Evolutionary conservation across 2,113 vertebrate genomes (phyloP), one percentile per base, ranked within the genome.

Genomic region (Pygoscelis adeliae): DNA sequence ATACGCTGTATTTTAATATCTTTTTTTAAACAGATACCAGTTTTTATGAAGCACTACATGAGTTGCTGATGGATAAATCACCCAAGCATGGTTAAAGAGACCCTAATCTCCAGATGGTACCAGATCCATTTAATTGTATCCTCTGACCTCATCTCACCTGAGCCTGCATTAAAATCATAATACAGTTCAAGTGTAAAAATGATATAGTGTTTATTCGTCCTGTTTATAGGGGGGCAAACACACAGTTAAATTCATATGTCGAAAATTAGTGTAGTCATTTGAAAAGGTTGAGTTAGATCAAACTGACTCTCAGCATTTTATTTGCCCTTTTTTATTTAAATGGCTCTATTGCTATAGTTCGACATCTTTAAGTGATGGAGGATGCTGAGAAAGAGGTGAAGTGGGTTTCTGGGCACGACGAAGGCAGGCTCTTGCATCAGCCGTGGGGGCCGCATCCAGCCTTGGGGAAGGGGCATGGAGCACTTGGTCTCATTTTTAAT

Each of bases 141-240:
- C 98, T 97, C 98, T 99, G 99, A 99, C 99, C 99, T 98, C 98
- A 87, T 97, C 98, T 99, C 99, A 99, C 99, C 99, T 99, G 99
- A 99, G 98, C 98, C 99, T 98, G 98, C 99, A 99, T 99, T 98
- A 99, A 99, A 99, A 99, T 99, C 99, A 99, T 99, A 99, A 99
- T 98, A 98, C 99, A 99, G 99, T 99, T 99, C 99, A 99, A 99
- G 99, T 99, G 99, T 99, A 99, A 99, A 99, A 99, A 99, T 99
- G 99, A 99, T 99, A 98, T 99, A 99, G 97, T 99, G 99, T 99
- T 99, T 99, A 99, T 99, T 99, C 98, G 98, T 98, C 99, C 99
- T 98, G 99, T 99, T 99, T 99, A 99, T 99, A 98, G 99, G 98
- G 98, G 99, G 98, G 98, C 98, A 98, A 98, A 98, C 98, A 98